Evolutionary conservation across 2,113 vertebrate species (phyloP).

Genomic region (Scatophagus argus): DNA sequence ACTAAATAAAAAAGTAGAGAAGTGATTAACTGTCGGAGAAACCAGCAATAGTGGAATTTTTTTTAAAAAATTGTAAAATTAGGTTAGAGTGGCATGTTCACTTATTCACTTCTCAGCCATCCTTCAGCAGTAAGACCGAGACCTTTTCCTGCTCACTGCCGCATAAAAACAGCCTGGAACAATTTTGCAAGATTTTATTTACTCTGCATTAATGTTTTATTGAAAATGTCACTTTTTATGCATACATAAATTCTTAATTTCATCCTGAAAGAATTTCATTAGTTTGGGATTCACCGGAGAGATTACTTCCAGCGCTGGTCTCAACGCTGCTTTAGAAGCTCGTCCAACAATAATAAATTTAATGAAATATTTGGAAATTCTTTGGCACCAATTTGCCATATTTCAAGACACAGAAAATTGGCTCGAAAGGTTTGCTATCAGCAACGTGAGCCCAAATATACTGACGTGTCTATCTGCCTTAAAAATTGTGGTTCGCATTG

Average conservation of each 20-base stretch:
- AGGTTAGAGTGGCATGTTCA: not conserved
- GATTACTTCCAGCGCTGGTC: not conserved
- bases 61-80: not conserved
- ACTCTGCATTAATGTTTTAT: not conserved
- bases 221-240: not conserved
- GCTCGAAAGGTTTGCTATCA: not conserved
- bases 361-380: not conserved
- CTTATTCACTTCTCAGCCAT: not conserved
- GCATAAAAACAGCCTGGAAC: not conserved
- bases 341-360: not conserved
- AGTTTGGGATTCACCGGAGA: not conserved
- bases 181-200: not conserved
- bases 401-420: not conserved
- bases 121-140: not conserved
- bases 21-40: constrained; percentile 12
- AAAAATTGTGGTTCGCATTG: no score
- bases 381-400: not conserved
- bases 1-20: not conserved
- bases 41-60: not conserved
- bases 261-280: constrained; percentile 27
- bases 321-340: not conserved
- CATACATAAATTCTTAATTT: not conserved
- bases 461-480: rapidly evolving
- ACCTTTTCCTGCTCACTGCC: not conserved
- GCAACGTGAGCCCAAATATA: not conserved